These are phyloP conservation scores for Gastrophysa polygoni DNA, from an alignment of 2,888 invertebrate genomes.

Conservation along the genomic window DNA sequence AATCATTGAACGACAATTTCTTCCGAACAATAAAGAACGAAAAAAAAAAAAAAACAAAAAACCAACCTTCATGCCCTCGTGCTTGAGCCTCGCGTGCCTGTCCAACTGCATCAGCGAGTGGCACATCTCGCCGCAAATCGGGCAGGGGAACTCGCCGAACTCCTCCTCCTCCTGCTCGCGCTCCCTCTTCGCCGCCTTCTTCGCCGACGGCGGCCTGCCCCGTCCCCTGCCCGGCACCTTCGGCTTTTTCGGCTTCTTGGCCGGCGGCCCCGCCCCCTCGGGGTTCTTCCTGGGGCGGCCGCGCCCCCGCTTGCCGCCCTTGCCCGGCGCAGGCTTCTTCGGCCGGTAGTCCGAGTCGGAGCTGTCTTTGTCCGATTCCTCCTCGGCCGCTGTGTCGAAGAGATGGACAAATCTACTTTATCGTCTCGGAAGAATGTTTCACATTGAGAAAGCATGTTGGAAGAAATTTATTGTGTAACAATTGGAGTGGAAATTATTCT, in stretches of 20 bases:
- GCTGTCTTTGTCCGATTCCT: slow-evolving; percentile 44
- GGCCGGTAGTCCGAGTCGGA: slow-evolving; percentile 54
- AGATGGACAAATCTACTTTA: too few relatives aligned
- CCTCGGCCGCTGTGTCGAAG: slow-evolving; percentile 15
- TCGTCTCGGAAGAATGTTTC: too few relatives aligned
- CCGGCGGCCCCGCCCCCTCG: slow-evolving; percentile 29
- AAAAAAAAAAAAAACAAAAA: not conserved
- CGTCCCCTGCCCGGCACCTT: slow-evolving; percentile 33
- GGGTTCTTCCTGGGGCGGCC: slow-evolving; percentile 53
- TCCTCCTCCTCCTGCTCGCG: slow-evolving; percentile 46
- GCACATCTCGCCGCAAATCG: slow-evolving; percentile 49
- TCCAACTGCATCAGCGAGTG: slow-evolving; percentile 48
- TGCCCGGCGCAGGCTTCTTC: slow-evolving; percentile 38
- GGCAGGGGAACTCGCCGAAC: slow-evolving; percentile 49
- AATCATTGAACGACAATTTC: not conserved
- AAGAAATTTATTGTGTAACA: too few relatives aligned
- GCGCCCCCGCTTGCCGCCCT: slow-evolving; percentile 42
- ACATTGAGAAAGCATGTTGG: too few relatives aligned
- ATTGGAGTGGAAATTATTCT: too few relatives aligned
- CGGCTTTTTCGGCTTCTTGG: slow-evolving; percentile 21
- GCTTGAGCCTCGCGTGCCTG: slow-evolving; percentile 47
- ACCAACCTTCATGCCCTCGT: slow-evolving; percentile 45
- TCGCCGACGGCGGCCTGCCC: slow-evolving; percentile 42
- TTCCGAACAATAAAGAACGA: not conserved
- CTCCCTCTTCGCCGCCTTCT: slow-evolving; percentile 38